Conservation (phyloP, 2,888 invertebrate species). For the Aspidiotus destructor region DNA sequence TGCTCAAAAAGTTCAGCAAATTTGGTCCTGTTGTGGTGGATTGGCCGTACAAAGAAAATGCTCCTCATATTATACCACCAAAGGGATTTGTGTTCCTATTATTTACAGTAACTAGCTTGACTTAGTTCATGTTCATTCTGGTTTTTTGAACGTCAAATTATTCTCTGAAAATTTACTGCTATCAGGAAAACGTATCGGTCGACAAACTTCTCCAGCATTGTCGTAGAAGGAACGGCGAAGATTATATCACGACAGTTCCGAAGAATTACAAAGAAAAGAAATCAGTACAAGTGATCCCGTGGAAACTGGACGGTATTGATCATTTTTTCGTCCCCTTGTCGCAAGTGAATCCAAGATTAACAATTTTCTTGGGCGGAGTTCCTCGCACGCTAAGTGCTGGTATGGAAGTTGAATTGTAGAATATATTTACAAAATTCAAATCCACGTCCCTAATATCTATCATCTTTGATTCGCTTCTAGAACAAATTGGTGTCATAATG, state of each 20-base stretch:
- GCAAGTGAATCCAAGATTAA: slow-evolving; percentile 9
- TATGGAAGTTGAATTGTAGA: slow-evolving; percentile 3
- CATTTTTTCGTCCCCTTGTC: slow-evolving; percentile 14
- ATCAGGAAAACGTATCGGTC: slow-evolving; percentile 12
- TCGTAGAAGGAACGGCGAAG: slow-evolving; percentile 7
- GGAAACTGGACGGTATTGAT: slow-evolving; percentile 20
- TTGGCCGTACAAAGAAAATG: slow-evolving; percentile 31
- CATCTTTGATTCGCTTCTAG: not conserved
- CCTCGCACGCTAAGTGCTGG: slow-evolving; percentile 23
- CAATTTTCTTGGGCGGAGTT: slow-evolving; percentile 24
- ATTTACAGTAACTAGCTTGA: slow-evolving; percentile 9
- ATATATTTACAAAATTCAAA: not conserved
- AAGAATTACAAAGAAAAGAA: slow-evolving; percentile 9
- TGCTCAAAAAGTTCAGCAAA: slow-evolving; percentile 14
- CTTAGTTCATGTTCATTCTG: not conserved
- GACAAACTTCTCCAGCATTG: slow-evolving; percentile 14
- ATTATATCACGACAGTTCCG: slow-evolving; percentile 8
- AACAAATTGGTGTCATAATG: slow-evolving; percentile 19
- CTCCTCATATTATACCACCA: slow-evolving; percentile 7
- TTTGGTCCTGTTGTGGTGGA: slow-evolving; percentile 19
- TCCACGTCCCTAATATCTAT: not conserved
- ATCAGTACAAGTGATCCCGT: slow-evolving; percentile 18
- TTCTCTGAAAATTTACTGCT: not conserved
- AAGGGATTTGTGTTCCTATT: slow-evolving; percentile 27
- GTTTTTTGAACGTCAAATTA: not conserved